Percentiles rank a stretch among this genome's conserved stretches.
phyloP scores from a whole-genome alignment of 2,888 invertebrate species.

The Chaetogeoica ovagalla region DNA sequence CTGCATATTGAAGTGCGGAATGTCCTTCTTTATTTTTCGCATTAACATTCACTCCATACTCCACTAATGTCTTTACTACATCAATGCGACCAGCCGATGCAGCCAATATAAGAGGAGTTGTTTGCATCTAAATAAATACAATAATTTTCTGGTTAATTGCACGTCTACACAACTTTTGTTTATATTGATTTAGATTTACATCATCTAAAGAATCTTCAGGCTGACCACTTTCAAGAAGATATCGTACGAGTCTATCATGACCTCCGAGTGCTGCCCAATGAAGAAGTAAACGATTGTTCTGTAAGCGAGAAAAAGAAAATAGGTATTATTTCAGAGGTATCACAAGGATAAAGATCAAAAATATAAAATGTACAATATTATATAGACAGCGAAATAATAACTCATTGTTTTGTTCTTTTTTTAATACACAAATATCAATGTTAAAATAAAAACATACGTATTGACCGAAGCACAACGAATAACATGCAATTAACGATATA shows the following conservation, averaged over 20 bases:
- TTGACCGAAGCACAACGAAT: too few relatives aligned
- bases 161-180: neutral
- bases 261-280: conserved; percentile 83
- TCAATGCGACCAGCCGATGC: conserved; percentile 75
- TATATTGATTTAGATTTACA: conserved; percentile 59
- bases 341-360: too few relatives aligned
- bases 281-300: conserved; percentile 73
- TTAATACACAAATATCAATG: too few relatives aligned
- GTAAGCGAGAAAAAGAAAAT: conserved; percentile 57
- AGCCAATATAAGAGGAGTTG: conserved; percentile 79
- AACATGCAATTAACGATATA: too few relatives aligned
- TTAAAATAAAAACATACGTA: too few relatives aligned
- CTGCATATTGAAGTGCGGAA: conserved; percentile 81
- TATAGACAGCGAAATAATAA: too few relatives aligned
- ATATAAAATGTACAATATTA: too few relatives aligned
- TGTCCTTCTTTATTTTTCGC: conserved; percentile 74
- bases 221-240: conserved; percentile 69
- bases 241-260: conserved; percentile 72
- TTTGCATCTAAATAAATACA: conserved; percentile 63
- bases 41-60: conserved; percentile 73
- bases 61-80: conserved; percentile 69
- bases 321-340: neutral
- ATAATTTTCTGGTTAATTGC: neutral
- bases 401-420: too few relatives aligned
- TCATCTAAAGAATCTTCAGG: conserved; percentile 75